Conservation (phyloP, 2,797 vertebrate genomes). For the Phaenicophaeus curvirostris region DNA sequence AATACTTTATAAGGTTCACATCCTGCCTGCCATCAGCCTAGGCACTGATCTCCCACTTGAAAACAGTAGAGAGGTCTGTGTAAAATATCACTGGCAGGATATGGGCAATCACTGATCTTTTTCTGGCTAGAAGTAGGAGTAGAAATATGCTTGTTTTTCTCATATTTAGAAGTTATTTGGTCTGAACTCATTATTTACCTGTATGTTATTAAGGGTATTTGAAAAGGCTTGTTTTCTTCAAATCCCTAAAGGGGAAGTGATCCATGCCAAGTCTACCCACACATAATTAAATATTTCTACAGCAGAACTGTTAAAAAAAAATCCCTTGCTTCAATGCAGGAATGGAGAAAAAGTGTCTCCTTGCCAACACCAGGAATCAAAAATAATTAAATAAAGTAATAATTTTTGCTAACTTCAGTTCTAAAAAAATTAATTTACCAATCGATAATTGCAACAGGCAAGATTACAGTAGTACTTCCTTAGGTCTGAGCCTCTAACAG, state of each 20-base stretch:
- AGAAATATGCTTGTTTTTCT: constrained; percentile 57
- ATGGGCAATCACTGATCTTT: constrained; percentile 53
- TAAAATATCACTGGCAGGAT: constrained; percentile 62
- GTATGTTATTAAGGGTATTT: constrained; percentile 52
- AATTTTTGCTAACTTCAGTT: neutral
- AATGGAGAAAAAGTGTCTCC: neutral
- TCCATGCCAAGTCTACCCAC: constrained; percentile 47
- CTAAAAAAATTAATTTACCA: neutral
- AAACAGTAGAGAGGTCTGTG: constrained; percentile 38
- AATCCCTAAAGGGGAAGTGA: constrained; percentile 47
- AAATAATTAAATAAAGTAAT: neutral
- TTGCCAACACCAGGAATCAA: neutral
- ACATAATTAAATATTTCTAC: constrained; percentile 51
- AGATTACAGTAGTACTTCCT: neutral
- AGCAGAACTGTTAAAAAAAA: neutral
- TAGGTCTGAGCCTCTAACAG: neutral
- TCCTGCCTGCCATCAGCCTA: constrained; percentile 53
- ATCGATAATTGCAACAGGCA: neutral
- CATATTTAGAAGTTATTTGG: constrained; percentile 59
- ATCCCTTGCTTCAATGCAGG: neutral
- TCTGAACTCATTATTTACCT: constrained; percentile 64
- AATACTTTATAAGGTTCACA: constrained; percentile 48
- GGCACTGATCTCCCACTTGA: constrained; percentile 40
- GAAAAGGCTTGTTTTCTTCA: constrained; percentile 59
- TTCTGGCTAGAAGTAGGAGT: constrained; percentile 35